phyloP scores from a whole-genome alignment of 2,113 vertebrate species.

The Hoplias malabaricus region DNA sequence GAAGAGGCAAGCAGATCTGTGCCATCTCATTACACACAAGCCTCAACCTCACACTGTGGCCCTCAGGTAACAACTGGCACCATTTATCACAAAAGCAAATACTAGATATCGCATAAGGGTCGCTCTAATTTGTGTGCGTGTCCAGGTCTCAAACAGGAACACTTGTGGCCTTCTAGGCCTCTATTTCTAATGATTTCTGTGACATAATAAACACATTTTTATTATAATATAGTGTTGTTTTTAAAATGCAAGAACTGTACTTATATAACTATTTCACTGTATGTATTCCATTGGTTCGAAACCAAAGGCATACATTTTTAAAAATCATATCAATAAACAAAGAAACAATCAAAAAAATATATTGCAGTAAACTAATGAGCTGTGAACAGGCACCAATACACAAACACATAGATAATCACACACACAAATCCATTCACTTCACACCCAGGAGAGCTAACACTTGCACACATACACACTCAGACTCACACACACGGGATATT shows the following conservation, averaged over 20 bases:
- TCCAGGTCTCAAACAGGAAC: too few relatives aligned
- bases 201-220: too few relatives aligned
- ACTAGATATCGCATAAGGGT: not conserved
- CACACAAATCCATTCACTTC: conserved; percentile 11
- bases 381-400: conserved; percentile 13
- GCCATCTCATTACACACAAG: conserved; percentile 26
- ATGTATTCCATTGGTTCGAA: too few relatives aligned
- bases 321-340: too few relatives aligned
- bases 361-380: conserved; percentile 20
- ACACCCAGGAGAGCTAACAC: not conserved
- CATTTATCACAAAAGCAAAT: conserved; percentile 11
- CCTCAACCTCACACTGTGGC: conserved; percentile 1
- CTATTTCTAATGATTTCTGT: too few relatives aligned
- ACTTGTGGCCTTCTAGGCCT: too few relatives aligned
- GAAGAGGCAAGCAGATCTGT: conserved; percentile 1
- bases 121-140: not conserved
- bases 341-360: conserved; percentile 14
- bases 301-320: not conserved
- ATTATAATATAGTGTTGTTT: too few relatives aligned
- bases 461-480: not conserved
- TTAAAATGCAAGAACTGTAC: too few relatives aligned
- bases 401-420: conserved; percentile 2
- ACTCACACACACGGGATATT: not conserved
- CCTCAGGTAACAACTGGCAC: conserved; percentile 30
- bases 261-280: too few relatives aligned